Evolutionary conservation across 2,797 vertebrate species (phyloP), one percentile per base, ranked within the genome.

Genomic region (Spheniscus humboldti): DNA sequence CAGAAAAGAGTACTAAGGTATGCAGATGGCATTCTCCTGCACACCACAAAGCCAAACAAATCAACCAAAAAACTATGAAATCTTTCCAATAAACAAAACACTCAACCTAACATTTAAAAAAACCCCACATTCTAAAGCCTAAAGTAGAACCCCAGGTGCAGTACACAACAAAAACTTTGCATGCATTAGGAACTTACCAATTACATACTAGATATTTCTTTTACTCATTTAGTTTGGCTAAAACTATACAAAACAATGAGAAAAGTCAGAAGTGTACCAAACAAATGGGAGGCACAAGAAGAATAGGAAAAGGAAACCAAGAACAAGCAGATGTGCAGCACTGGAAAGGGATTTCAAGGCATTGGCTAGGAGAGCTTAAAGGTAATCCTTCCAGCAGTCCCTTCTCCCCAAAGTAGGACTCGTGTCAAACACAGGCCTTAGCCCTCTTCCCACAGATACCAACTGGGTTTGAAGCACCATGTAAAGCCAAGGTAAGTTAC

Each of bases 21-120:
- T 8, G 30, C 19, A 64, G 17, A 78, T 5, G 30, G 60, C 47
- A 35, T 78, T 86, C 75, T 91, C 22, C 84, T 39, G 37, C 59
- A 69, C 28, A 82, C 76, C 85, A 94, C 87, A 94, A 91, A 96
- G 69, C 64, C 81, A 95, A 85, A 94, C 27, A 63, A 85, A 68
- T 37, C 86, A 93, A 92, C 64, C 57, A 79, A 64, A 90, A 93
- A 85, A 74, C n/a, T 91, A 89, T 47, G 4, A 90, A 87, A 20
- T 45, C 73, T 45, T 90, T 79, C 69, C 90, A 94, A 75, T 55
- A 92, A 90, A 72, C 56, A 80, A 80, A 90, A 37, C 37, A 55
- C 37, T 8, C 37, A 85, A 86, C 20, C 35, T 22, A 48, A 48
- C 24, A 56, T 20, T 43, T 39, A 43, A 72, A 85, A 75, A 31